Evolutionary conservation across 2,797 vertebrate species (phyloP).

Genomic region (Triplophysa yarkandensis): DNA sequence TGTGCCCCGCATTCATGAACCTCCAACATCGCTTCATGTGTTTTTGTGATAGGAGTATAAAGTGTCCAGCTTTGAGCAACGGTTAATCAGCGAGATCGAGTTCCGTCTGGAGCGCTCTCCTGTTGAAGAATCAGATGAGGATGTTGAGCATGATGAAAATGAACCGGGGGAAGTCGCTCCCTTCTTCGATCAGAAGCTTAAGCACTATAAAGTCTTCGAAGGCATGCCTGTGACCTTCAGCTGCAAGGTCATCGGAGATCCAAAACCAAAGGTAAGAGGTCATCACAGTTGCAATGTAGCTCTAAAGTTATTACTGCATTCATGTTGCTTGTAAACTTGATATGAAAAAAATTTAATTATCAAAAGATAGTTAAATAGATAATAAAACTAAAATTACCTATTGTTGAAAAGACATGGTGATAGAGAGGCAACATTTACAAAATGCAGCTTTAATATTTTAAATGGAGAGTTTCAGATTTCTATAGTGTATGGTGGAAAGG

Average conservation of each 20-base stretch:
- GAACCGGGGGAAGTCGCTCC: conserved; percentile 74
- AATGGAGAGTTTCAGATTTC: neutral
- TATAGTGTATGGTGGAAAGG: neutral
- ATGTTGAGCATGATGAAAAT: conserved; percentile 82
- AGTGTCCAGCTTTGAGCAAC: conserved; percentile 98
- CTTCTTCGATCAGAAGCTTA: conserved; percentile 87
- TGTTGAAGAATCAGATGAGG: conserved; percentile 92
- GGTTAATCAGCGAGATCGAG: conserved; percentile 96
- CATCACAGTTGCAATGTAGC: neutral
- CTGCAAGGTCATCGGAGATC: conserved; percentile 90
- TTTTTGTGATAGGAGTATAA: conserved; percentile 87
- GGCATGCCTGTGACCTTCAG: conserved; percentile 94
- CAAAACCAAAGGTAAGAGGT: conserved; percentile 91
- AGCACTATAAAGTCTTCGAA: conserved; percentile 97
- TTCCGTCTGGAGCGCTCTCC: conserved; percentile 93
- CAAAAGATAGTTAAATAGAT: neutral
- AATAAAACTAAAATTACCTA: too few relatives aligned
- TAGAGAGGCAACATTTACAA: too few relatives aligned
- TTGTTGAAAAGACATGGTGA: too few relatives aligned
- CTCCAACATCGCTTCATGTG: neutral
- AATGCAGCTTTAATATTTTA: neutral
- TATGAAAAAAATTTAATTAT: too few relatives aligned
- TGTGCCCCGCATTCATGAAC: neutral
- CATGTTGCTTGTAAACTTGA: neutral
- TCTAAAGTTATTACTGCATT: neutral